Percentiles rank a stretch among this genome's conserved stretches.
Conservation (phyloP, 2,113 vertebrate species). For the Actinemys pallida region DNA sequence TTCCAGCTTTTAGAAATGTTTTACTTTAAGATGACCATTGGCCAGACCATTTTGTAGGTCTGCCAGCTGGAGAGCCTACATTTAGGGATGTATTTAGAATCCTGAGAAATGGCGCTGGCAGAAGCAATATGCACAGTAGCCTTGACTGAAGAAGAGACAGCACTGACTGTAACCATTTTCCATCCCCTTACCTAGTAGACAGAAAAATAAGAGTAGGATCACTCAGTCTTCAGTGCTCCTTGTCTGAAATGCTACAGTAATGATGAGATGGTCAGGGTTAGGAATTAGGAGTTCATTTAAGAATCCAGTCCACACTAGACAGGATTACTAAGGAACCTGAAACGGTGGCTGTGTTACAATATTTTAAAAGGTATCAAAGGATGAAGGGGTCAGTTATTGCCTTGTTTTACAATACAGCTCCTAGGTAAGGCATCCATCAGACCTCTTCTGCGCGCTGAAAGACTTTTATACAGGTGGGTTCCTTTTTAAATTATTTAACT, state of each 20-base stretch:
- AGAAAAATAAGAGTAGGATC: neutral
- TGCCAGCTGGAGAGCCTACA: neutral
- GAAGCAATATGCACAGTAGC: neutral
- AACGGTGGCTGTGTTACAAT: neutral
- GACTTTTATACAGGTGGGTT: neutral
- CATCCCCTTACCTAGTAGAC: neutral
- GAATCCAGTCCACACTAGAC: neutral
- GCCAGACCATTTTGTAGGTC: neutral
- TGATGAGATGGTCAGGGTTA: neutral
- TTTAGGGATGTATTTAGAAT: neutral
- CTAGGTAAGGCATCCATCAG: no score
- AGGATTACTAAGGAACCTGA: neutral
- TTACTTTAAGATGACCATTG: neutral
- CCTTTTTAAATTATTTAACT: neutral
- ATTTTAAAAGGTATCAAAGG: neutral
- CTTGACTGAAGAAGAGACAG: neutral
- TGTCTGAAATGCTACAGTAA: neutral
- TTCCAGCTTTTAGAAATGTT: conserved; percentile 7
- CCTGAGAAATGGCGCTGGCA: neutral
- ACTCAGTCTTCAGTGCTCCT: neutral
- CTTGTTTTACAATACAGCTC: neutral
- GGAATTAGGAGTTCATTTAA: neutral
- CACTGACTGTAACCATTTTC: neutral
- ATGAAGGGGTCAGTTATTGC: neutral
- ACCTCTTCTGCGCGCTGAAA: neutral